Base-by-base conservation (phyloP, 2,113 vertebrate genomes). In the Gadus chalcogrammus region DNA sequence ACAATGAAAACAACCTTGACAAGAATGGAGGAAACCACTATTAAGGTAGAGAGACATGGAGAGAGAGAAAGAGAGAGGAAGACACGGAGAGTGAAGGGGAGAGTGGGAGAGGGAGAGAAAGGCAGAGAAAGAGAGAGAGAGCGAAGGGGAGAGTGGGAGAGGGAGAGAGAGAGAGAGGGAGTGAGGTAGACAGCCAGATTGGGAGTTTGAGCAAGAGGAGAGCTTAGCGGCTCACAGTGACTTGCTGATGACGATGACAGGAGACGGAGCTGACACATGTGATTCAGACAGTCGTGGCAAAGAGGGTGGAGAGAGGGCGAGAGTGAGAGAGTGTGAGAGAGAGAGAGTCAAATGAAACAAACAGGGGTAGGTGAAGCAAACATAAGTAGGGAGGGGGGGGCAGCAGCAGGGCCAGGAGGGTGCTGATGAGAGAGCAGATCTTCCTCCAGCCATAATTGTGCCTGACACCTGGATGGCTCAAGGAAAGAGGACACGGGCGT, bases 191-290 rank as follows among this genome's bases (percentile, higher is more conserved):
- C 3, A 55, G 53, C 12, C 16, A 55, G 53, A 55, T 55, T 15
- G 27, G 31, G 61, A 63, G 68, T 68, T 64, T 77, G 72, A 75
- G 73, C 76, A 22, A 63, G 24, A 63, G 61, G 71, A 60, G 72
- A 80, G 69, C 68, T 75, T 74, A 77, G 64, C 68, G 4, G 2
- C 31, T 35, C 31, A 35, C 31, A 35, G 31, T 35, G 31, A 35
- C 31, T 35, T 20, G 69, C 75, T 71, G 84, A 85, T 84, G 84
- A 80, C 72, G 74, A 58, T 11, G n/a, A 55, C 27, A 9, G 20
- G 55, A 64, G 62, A 64, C 15, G 17, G 62, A 64, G 27, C 83
- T 88, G 83, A 88, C 83, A 82, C 74, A 69, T 79, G 71, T 80
- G 82, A 82, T 87, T 83, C 68, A 67, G 68, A 75, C 86, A 61